A percentile compares a stretch with the other conserved stretches of the same genome.
Evolutionary conservation across 2,888 invertebrate genomes (phyloP).

Genomic region (Periphyllus acericola): DNA sequence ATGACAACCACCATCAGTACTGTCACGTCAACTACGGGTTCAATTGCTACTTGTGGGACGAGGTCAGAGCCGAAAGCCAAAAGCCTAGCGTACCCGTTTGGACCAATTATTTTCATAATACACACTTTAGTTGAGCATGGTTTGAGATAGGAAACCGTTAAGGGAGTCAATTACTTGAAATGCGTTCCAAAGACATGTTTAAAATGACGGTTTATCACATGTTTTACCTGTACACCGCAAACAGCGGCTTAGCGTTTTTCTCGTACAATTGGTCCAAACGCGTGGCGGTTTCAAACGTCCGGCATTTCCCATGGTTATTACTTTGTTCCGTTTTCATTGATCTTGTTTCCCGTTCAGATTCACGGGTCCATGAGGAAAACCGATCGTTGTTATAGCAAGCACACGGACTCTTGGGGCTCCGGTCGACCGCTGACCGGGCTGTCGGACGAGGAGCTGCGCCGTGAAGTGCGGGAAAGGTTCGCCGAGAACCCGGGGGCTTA

Average conservation of each 20-base stretch:
- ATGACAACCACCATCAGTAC: conserved; percentile 82
- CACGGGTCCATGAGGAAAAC: conserved; percentile 76
- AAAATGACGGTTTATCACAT: not conserved
- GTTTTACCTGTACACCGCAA: not conserved
- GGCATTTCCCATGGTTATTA: not conserved
- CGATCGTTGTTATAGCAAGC: conserved; percentile 76
- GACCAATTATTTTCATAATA: too few relatives aligned
- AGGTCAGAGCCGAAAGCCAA: conserved; percentile 67
- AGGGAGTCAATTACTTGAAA: not conserved
- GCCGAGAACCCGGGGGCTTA: conserved; percentile 70
- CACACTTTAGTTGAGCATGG: too few relatives aligned
- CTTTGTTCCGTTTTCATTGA: too few relatives aligned
- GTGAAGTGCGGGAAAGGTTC: conserved; percentile 68
- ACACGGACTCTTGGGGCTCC: conserved; percentile 72
- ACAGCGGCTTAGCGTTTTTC: too few relatives aligned
- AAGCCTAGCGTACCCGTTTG: not conserved
- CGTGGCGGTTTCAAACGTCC: not conserved
- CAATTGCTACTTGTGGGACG: conserved; percentile 78
- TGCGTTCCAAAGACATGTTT: not conserved
- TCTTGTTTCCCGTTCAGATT: conserved; percentile 68
- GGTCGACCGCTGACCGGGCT: conserved; percentile 71
- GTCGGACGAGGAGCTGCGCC: conserved; percentile 70
- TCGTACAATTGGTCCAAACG: not conserved
- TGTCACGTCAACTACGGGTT: conserved; percentile 83
- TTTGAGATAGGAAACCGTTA: too few relatives aligned